Conservation (phyloP, 2,888 invertebrate species). For the Dusona sp. region DNA sequence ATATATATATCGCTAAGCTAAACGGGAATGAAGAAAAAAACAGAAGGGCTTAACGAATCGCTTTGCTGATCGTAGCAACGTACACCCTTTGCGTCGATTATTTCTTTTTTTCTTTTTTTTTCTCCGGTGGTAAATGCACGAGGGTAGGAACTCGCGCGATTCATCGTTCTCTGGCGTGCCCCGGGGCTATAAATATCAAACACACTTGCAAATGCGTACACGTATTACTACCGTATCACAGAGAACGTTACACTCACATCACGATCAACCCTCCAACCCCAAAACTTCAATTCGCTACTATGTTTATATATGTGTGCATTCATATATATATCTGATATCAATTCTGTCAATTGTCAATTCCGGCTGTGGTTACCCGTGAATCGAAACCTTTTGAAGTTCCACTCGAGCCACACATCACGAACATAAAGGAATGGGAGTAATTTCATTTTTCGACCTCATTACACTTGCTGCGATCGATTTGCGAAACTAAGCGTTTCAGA, state of each 20-base stretch:
- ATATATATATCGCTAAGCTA: constrained; percentile 18
- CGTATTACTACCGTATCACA: constrained; percentile 19
- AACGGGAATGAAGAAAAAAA: constrained; percentile 47
- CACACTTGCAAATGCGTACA: constrained; percentile 58
- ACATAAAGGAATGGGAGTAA: constrained; percentile 51
- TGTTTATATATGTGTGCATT: constrained; percentile 14
- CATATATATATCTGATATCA: constrained; percentile 76
- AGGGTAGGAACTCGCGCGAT: constrained; percentile 63
- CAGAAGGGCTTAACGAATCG: constrained; percentile 69
- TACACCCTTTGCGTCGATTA: constrained; percentile 55
- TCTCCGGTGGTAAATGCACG: constrained; percentile 54
- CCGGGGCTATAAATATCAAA: constrained; percentile 75
- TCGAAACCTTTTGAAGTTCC: constrained; percentile 82
- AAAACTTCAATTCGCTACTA: constrained; percentile 48
- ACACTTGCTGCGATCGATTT: constrained; percentile 31
- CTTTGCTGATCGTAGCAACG: constrained; percentile 59
- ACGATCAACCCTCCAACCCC: constrained; percentile 51
- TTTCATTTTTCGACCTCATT: constrained; percentile 69
- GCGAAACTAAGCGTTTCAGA: constrained; percentile 7
- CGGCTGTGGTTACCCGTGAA: constrained; percentile 70
- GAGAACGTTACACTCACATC: constrained; percentile 26
- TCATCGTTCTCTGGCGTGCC: constrained; percentile 69
- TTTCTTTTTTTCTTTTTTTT: constrained; percentile 32
- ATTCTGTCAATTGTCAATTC: constrained; percentile 85
- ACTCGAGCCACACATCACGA: constrained; percentile 63